Percentiles rank a stretch among this genome's conserved stretches.
phyloP scores from a whole-genome alignment of 2,113 vertebrate species.

The Ctenodactylus gundi region DNA sequence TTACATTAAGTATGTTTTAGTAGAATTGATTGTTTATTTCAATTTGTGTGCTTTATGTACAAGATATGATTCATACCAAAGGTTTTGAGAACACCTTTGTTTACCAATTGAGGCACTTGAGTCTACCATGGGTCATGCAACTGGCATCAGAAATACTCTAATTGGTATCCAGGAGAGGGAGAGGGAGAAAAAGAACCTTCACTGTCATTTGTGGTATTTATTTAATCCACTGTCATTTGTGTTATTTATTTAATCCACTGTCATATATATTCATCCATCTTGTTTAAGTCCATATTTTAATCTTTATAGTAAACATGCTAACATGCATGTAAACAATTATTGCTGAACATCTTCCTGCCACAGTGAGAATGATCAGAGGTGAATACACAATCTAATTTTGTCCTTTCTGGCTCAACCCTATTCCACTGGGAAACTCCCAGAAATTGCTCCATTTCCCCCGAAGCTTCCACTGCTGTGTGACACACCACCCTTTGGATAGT shows the following conservation, averaged over 20 bases:
- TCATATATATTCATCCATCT: neutral
- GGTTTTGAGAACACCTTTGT: neutral
- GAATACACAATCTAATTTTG: neutral
- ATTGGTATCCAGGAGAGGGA: neutral
- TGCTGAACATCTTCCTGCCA: neutral
- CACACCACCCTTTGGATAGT: constrained; percentile 56
- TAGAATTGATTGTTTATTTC: neutral
- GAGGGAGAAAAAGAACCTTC: neutral
- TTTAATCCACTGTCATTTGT: neutral
- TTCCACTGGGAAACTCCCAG: neutral
- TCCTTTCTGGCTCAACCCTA: neutral
- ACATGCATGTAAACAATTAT: neutral
- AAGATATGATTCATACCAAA: neutral
- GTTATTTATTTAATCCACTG: neutral
- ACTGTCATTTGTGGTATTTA: neutral
- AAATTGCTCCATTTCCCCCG: constrained; percentile 47
- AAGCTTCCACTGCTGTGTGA: constrained; percentile 70
- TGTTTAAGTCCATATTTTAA: neutral
- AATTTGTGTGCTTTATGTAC: neutral
- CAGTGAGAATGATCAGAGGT: constrained; percentile 6
- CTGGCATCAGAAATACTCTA: neutral
- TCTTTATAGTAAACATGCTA: neutral
- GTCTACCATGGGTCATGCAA: neutral
- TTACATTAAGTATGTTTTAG: neutral
- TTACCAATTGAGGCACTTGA: neutral